Evolutionary conservation across 2,113 vertebrate species (phyloP).

Genomic region (Urocitellus parryii): DNA sequence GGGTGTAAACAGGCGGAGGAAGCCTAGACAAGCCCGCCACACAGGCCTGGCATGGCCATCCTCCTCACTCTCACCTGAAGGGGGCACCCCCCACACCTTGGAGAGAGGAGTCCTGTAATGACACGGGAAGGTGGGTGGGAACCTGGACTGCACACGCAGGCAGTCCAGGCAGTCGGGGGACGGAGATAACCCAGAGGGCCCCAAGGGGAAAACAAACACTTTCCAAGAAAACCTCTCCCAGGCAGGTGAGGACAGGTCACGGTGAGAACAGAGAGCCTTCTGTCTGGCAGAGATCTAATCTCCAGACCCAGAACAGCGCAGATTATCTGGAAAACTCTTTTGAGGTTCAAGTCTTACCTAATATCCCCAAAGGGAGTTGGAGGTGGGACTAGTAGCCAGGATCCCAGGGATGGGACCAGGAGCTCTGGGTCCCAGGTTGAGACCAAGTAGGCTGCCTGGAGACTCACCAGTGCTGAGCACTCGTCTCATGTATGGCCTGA

Average conservation of each 20-base stretch:
- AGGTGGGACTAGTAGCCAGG: neutral
- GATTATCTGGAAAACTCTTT: constrained; percentile 20
- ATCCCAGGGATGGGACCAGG: neutral
- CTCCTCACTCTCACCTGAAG: neutral
- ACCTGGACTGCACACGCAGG: neutral
- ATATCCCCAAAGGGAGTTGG: neutral
- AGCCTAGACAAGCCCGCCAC: neutral
- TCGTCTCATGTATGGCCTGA: neutral
- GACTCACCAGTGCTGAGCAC: neutral
- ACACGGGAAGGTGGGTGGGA: neutral
- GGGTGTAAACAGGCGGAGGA: neutral
- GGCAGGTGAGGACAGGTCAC: neutral
- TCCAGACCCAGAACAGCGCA: neutral
- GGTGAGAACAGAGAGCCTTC: constrained; percentile 4
- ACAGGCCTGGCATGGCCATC: neutral
- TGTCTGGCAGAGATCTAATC: constrained; percentile 15
- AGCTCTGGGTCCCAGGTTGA: neutral
- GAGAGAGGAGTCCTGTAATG: neutral
- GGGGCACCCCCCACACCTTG: too few species aligned
- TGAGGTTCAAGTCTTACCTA: neutral
- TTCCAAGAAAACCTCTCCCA: constrained; percentile 46
- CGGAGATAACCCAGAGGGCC: neutral
- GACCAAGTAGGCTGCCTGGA: neutral
- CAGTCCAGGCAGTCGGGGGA: neutral
- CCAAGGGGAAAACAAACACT: neutral